Base-by-base conservation (phyloP, 1,140 invertebrate species). In the Ceratina calcarata region DNA sequence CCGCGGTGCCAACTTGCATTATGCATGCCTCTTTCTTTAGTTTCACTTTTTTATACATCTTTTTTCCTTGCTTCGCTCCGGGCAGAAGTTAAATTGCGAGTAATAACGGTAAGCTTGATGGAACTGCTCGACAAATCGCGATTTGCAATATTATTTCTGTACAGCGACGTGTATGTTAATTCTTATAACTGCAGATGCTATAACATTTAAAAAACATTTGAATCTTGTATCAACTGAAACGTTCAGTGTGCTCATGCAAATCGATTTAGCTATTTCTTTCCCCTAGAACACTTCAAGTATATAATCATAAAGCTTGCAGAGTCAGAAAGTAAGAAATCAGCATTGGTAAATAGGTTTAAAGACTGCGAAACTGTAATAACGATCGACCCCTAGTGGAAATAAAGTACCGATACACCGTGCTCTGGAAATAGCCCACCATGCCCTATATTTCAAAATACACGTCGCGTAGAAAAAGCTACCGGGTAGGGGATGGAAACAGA, bases 371-470 rank as follows among this genome's bases (percentile, higher is more conserved):
- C 22, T 20, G 66, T 6, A 53, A 70, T 6, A 45, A 49, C 58
- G 67, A 78, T 78, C 76, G 76, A 78, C 72, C 76, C 37, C 51
- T 55, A 49, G 20, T 75, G 66, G 70, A 75, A 80, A 70, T 71
- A 27, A 80, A 84, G 71, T 76, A 80, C 32, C 83, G 71, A 51
- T 69, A 55, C 49, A 80, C 67, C 51, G 24, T 51, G 45, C 58
- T 60, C 60, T 84, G 37, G 58, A 84, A 84, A 80, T 85, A 85
- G 65, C 57, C 49, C 78, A 67, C 55, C 64, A 65, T 66, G 82
- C 74, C 83, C 82, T 80, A 84, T 57, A 84, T 84, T 80, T 83
- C 78, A 65, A 84, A 84, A 84, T 72, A 76, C 60, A 49, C 61
- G 18, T 73, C 20, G 53, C n/a, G 61, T 8, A 60, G 20, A 32